Base-by-base conservation (phyloP, 1,140 invertebrate species). In the Euschistus heros region DNA sequence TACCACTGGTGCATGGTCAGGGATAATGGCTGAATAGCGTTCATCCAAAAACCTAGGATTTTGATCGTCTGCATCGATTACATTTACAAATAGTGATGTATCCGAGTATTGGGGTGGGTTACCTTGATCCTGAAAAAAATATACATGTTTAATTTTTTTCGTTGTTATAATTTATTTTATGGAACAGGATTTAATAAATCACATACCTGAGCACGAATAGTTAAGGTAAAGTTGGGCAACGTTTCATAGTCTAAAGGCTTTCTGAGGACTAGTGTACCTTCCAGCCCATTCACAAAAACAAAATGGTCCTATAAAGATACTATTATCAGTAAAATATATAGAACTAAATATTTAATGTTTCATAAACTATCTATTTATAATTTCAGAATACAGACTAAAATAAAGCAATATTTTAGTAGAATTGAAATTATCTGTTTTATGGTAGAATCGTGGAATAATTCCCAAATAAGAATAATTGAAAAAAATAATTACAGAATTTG, bases 31-130 rank as follows among this genome's bases (percentile, higher is more conserved):
- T 24, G 80, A 83, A 73, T 94, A 95, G 69, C 87, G 81, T 47
- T 92, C 86, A 61, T 86, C 81, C 2, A 81, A 70, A 76, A 93
- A 94, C 54, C 73, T 70, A 4, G 92, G 92, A 79, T 94, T 94
- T 77, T 94, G 92, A 77, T 96, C 92, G 72, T 96, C 92, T 0
- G 91, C 90, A 75, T 96, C 92, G 6, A 90, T 83, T 3, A 94
- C 85, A 64, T 89, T 83, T 0, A 94, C 85, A 0, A 82, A 81
- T 13, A 95, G 79, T 24, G 81, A 76, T 0, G 90, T 91, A 66
- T 88, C 85, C 27, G 86, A 85, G 67, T 80, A 81, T 67, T 82
- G 81, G 0, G 91, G 85, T 14, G 91, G 90, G 66, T 82, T 80
- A 26, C 90, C 92, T 76, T 91, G 88, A 78, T 94, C 92, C 80